Evolutionary conservation across 2,797 vertebrate genomes (phyloP).

Genomic region (Bradypodion pumilum): DNA sequence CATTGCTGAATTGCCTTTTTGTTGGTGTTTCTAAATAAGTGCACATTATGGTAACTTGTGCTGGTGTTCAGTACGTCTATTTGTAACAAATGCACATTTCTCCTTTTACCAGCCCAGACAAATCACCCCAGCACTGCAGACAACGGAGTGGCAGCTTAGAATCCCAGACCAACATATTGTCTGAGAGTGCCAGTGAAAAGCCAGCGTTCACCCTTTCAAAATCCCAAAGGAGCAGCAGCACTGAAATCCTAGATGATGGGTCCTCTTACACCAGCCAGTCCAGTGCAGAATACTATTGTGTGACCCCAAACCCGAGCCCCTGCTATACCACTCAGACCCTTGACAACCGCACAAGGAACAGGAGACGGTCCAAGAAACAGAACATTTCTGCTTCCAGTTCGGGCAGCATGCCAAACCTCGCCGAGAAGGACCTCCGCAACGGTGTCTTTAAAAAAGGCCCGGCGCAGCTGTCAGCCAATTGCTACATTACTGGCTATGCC

Average conservation of each 20-base stretch:
- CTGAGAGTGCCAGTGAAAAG: slow-evolving; percentile 74
- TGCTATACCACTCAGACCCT: slow-evolving; percentile 79
- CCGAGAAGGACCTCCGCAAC: slow-evolving; percentile 82
- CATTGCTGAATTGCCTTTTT: not conserved
- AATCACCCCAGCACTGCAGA: slow-evolving; percentile 81
- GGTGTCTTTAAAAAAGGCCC: slow-evolving; percentile 76
- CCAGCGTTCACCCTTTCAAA: slow-evolving; percentile 77
- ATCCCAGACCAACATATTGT: slow-evolving; percentile 86
- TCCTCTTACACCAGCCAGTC: slow-evolving; percentile 98
- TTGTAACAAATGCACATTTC: slow-evolving; percentile 1
- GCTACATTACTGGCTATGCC: slow-evolving; percentile 87
- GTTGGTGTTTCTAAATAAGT: not conserved
- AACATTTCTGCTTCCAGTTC: slow-evolving; percentile 83
- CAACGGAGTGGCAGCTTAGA: slow-evolving; percentile 94
- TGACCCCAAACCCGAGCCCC: slow-evolving; percentile 73
- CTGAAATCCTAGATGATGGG: slow-evolving; percentile 91
- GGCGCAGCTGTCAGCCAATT: slow-evolving; percentile 83
- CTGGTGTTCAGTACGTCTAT: accelerated
- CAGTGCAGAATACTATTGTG: slow-evolving; percentile 85
- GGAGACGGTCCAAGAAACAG: slow-evolving; percentile 85
- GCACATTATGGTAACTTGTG: not conserved
- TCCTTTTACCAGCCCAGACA: slow-evolving; percentile 79
- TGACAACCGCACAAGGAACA: slow-evolving; percentile 81
- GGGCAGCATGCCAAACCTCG: slow-evolving; percentile 96
- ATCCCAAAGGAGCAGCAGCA: slow-evolving; percentile 92